A percentile compares a stretch with the other conserved stretches of the same genome.
phyloP scores from a whole-genome alignment of 1,140 invertebrate genomes.

The Oncopodura yosiiana region DNA sequence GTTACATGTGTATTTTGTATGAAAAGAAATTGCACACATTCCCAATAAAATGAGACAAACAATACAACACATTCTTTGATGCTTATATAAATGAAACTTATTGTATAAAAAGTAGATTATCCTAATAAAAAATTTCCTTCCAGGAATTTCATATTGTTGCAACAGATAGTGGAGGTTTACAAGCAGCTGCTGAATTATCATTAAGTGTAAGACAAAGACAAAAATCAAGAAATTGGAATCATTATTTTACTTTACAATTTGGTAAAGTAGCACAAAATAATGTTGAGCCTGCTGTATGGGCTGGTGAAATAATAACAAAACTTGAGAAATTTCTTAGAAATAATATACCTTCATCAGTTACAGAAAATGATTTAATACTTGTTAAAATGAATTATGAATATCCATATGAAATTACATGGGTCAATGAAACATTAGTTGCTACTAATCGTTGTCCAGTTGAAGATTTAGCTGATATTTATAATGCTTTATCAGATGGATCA shows the following conservation, averaged over 20 bases:
- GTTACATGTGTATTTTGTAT: too few relatives aligned
- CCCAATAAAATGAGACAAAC: too few relatives aligned
- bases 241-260: conserved; percentile 63
- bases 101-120: too few relatives aligned
- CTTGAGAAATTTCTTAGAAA: too few relatives aligned
- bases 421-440: conserved; percentile 17
- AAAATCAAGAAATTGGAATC: conserved; percentile 62
- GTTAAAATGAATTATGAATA: background rate
- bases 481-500: conserved; percentile 8
- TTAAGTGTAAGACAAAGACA: conserved; percentile 68
- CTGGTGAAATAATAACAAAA: too few relatives aligned
- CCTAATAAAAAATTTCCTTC: conserved; percentile 71
- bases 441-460: conserved; percentile 9
- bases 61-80: too few relatives aligned
- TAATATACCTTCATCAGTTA: conserved; percentile 45
- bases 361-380: conserved; percentile 10
- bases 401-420: conserved; percentile 5
- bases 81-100: too few relatives aligned
- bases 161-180: conserved; percentile 62
- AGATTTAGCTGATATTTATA: conserved; percentile 11
- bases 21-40: too few relatives aligned
- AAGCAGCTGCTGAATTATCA: conserved; percentile 60
- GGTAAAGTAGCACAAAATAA: conserved; percentile 51
- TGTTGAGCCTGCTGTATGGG: too few relatives aligned
- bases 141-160: conserved; percentile 67